Conservation (phyloP, 2,113 vertebrate genomes). For the Ancistrus triradiatus region DNA sequence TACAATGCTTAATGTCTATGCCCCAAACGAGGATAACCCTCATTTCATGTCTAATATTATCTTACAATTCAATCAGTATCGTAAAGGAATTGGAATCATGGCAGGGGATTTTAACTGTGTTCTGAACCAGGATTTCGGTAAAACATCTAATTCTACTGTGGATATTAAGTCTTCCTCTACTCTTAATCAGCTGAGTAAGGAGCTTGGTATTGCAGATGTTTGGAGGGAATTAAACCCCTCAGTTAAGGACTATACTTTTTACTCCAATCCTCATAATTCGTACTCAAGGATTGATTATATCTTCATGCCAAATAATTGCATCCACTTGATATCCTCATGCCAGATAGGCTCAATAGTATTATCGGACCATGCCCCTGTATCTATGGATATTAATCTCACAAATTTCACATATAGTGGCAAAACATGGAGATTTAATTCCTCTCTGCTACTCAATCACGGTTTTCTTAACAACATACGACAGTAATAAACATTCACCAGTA, state of each 20-base stretch:
- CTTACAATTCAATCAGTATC: not conserved
- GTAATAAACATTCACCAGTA: not conserved
- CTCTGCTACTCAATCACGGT: not conserved
- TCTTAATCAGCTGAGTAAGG: not conserved
- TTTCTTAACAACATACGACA: not conserved
- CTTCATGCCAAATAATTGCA: not conserved
- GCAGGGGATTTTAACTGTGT: conserved; percentile 4
- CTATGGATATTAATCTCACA: not conserved
- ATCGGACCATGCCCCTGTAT: not conserved
- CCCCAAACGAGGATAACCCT: not conserved
- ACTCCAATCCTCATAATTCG: not conserved
- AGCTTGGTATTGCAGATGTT: not conserved
- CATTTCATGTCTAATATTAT: not conserved
- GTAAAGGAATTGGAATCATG: not conserved
- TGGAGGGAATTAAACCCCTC: conserved; percentile 4
- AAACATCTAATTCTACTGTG: not conserved
- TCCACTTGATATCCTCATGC: not conserved
- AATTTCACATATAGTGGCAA: not conserved
- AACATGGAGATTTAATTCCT: not conserved
- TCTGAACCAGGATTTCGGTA: not conserved
- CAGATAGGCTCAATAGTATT: not conserved
- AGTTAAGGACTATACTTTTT: not conserved
- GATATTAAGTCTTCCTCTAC: not conserved
- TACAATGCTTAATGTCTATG: not conserved
- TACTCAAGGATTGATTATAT: conserved; percentile 4